Evolutionary conservation across 1,140 invertebrate genomes (phyloP), one percentile per base, ranked within the genome.

Genomic region (Grapholita molesta): DNA sequence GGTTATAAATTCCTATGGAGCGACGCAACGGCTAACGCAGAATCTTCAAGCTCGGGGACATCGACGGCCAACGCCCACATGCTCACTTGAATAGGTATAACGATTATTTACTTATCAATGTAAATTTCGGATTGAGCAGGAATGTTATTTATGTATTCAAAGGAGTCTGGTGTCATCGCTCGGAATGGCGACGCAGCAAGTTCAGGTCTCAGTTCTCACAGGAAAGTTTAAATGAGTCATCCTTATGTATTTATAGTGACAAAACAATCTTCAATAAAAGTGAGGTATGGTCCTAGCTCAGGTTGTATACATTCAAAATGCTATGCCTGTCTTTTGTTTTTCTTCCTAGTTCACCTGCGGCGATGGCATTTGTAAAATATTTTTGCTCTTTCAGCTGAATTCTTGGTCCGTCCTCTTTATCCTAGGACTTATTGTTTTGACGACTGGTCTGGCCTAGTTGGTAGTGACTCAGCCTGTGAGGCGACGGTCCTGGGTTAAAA

Each of bases 1-100:
- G 69, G 66, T 55, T 61, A 69, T 75, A 74, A 77, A 76, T 76
- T 76, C 68, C 68, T 64, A 53, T 21, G 48, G 35, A 57, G 42
- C 72, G 64, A 74, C 70, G 72, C 65, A 71, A 74, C 7, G 32
- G 15, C 28, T 64, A 21, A 66, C 23, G 35, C 35, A 15, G 32
- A 28, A 66, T 28, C 32, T 66, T 35, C 24, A 28, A 61, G 55
- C 30, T 61, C 24, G 55, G n/a, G 53, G 55, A 28, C 24, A 28
- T 25, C 24, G 53, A 24, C 23, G 53, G 32, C 8, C 32, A 32
- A 12, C 55, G n/a, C 28, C 55, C 28, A 61, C 55, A 15, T n/a
- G n/a, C 7, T n/a, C 55, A 61, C 55, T 61, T 21, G 55, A 61
- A 57, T 57, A 42, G 38, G 38, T 42, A 57, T 32, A 32, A 61